Percentiles rank a stretch among this genome's conserved stretches.
These are phyloP conservation scores for Clarias fuscus DNA, from an alignment of 2,797 vertebrate genomes.

Conservation along the genomic window DNA sequence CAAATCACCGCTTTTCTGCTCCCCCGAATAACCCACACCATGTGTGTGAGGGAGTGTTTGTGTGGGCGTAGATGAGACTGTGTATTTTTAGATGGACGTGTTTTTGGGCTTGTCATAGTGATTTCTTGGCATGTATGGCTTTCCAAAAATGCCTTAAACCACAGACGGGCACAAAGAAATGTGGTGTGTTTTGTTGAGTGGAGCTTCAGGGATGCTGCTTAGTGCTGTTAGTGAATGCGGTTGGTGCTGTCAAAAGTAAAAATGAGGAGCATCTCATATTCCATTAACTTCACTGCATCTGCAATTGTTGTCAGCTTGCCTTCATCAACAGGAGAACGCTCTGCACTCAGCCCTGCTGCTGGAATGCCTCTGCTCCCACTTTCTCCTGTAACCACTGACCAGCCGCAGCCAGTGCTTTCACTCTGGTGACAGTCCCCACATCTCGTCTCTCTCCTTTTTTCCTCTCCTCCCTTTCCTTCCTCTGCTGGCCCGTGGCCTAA, in stretches of 20 bases:
- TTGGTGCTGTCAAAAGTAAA: conserved; percentile 46
- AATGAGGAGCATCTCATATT: conserved; percentile 69
- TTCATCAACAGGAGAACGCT: conserved; percentile 30
- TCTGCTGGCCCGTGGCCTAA: conserved; percentile 63
- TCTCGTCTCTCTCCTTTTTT: conserved; percentile 9
- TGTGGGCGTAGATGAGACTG: conserved; percentile 76
- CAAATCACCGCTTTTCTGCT: conserved; percentile 77
- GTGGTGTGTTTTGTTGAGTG: conserved; percentile 61
- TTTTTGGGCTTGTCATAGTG: conserved; percentile 42
- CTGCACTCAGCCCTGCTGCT: conserved; percentile 7
- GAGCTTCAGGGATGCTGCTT: conserved; percentile 60
- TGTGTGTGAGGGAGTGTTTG: conserved; percentile 50
- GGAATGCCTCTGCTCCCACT: conserved; percentile 10
- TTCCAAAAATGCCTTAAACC: conserved; percentile 73
- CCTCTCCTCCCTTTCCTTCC: conserved; percentile 52
- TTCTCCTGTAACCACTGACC: conserved; percentile 29
- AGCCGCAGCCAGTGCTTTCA: conserved; percentile 17
- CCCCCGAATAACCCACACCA: conserved; percentile 64
- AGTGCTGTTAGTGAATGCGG: conserved; percentile 42
- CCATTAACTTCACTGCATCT: conserved; percentile 69
- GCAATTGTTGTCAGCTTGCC: conserved; percentile 64
- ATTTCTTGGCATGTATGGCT: conserved; percentile 46
- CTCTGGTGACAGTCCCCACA: conserved; percentile 6
- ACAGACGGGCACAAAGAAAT: conserved; percentile 64
- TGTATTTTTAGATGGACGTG: conserved; percentile 64